Base-by-base conservation (phyloP, 2,888 invertebrate species). In the Drosophila rellima region DNA sequence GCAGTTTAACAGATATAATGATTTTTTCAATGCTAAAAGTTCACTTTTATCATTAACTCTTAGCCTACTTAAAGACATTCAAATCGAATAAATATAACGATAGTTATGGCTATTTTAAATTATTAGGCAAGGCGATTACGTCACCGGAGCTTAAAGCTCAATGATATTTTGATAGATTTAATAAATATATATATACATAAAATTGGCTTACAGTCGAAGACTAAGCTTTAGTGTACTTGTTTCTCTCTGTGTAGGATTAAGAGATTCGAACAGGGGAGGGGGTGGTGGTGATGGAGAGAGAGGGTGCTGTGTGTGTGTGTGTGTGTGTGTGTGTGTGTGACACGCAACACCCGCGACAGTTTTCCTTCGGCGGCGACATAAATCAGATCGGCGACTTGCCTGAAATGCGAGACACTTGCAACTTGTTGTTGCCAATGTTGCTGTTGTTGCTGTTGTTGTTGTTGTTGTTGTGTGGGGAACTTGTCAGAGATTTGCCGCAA, bases 261-360 rank as follows among this genome's bases (percentile, higher is more conserved):
- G 17, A 11, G 20, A 10, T 10, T 17, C 44, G 40, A 8, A 15
- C 10, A 10, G 17, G 37, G 18, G 18, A 37, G n/a, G 1, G 15
- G 6, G 15, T 17, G 50, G 40, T n/a, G n/a, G 42, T 10, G 18
- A 35, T 11, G 1, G 13, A 1, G 17, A 1, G 31, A n/a, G n/a
- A 35, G 6, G 4, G 42, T 37, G 54, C 6, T 5, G 15, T 11
- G 35, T 13, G 20, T 20, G 15, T 2, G 18, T 17, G 40, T 0
- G 31, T 5, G 26, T 15, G 47, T 45, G 47, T 26, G 26, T 45
- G n/a, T 2, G 37, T 20, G 20, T 5, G 15, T 35, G 39, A 74
- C 80, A 82, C 79, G 85, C 85, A 83, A 81, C 83, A 79, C 83
- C 85, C 83, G 83, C 83, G 82, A 85, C 81, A 80, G 63, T 80